Evolutionary conservation across 2,113 vertebrate species (phyloP).

Genomic region (Cynopterus brachyotis): DNA sequence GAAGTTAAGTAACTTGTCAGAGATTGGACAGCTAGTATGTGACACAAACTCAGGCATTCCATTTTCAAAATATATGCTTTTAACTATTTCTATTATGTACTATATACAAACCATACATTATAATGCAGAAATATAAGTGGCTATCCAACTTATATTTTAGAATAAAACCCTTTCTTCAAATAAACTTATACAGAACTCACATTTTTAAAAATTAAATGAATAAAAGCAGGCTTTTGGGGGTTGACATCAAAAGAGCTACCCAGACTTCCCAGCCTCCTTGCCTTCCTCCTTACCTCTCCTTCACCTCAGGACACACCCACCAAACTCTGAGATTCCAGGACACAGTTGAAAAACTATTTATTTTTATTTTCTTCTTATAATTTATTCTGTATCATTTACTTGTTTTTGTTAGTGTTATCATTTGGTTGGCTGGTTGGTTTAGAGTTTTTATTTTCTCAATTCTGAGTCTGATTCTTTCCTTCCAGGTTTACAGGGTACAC

Average conservation of each 20-base stretch:
- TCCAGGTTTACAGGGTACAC: background rate
- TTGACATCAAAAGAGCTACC: background rate
- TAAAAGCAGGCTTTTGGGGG: background rate
- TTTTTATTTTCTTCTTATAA: background rate
- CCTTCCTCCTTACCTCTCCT: background rate
- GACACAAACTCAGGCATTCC: background rate
- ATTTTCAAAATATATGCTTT: background rate
- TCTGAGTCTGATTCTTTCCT: background rate
- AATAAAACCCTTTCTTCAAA: conserved; percentile 24
- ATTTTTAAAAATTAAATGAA: background rate
- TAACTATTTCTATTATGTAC: background rate
- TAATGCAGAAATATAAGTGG: background rate
- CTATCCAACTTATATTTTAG: conserved; percentile 10
- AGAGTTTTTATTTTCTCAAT: conserved; percentile 5
- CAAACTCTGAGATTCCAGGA: background rate
- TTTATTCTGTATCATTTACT: conserved; percentile 18
- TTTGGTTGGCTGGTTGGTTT: background rate
- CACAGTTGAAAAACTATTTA: background rate
- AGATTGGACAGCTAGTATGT: background rate
- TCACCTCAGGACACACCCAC: background rate
- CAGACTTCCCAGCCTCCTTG: background rate
- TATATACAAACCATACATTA: background rate
- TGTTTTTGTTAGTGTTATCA: background rate
- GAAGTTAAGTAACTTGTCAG: background rate
- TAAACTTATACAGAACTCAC: background rate